Conservation (phyloP, 2,113 vertebrate species). For the Lonchura striata region DNA sequence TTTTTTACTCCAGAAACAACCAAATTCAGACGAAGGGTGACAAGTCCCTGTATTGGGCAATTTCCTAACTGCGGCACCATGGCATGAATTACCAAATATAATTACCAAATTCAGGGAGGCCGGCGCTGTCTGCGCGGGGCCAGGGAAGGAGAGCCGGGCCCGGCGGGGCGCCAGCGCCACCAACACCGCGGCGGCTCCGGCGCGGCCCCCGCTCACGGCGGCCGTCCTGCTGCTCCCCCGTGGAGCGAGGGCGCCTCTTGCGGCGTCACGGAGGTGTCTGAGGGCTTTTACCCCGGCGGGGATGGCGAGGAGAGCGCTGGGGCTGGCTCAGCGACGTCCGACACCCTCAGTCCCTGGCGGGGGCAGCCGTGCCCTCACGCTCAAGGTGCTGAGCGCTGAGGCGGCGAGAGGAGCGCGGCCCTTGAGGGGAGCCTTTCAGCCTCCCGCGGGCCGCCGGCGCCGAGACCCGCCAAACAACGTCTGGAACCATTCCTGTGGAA, state of each 20-base stretch:
- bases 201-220: fast-evolving
- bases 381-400: not conserved
- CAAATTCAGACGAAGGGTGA: not conserved
- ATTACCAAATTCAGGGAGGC: fast-evolving
- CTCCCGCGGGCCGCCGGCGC: not conserved
- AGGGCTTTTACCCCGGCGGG: not conserved
- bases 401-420: too few relatives aligned
- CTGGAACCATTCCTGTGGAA: not conserved
- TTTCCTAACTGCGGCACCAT: not conserved
- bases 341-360: fast-evolving
- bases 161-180: not conserved
- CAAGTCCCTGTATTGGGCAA: not conserved
- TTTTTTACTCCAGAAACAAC: not conserved
- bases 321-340: too few relatives aligned
- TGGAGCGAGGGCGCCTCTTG: too few relatives aligned
- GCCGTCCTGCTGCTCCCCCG: fast-evolving
- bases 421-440: not conserved
- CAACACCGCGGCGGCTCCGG: fast-evolving
- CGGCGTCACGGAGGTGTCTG: fast-evolving
- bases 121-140: not conserved
- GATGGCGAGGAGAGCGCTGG: too few relatives aligned
- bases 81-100: not conserved
- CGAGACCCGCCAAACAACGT: not conserved
- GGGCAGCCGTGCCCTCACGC: not conserved
- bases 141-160: not conserved